Evolutionary conservation across 1,140 invertebrate genomes (phyloP).

Genomic region (Drosophila pseudoobscura): DNA sequence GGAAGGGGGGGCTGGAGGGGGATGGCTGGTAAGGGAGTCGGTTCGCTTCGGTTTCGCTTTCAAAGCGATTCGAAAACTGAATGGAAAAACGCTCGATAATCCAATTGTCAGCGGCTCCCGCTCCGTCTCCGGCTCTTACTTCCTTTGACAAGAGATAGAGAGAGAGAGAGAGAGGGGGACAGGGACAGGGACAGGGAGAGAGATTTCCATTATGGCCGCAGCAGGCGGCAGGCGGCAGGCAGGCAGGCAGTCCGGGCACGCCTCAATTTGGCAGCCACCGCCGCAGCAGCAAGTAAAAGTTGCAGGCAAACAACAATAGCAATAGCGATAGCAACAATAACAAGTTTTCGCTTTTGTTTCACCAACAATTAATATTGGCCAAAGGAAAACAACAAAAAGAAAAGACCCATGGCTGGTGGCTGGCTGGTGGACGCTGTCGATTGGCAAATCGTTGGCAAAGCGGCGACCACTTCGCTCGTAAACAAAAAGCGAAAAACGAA

Average conservation of each 20-base stretch:
- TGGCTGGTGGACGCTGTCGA: conserved; percentile 31
- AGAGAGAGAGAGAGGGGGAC: conserved; percentile 1
- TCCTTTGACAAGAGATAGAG: conserved; percentile 19
- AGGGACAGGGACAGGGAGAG: conserved; percentile 16
- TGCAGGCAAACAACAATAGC: conserved; percentile 60
- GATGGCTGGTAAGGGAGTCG: conserved; percentile 5
- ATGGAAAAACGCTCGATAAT: conserved; percentile 17
- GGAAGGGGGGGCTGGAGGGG: conserved; percentile 24
- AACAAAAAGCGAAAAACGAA: background rate
- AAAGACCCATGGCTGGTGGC: conserved; percentile 42
- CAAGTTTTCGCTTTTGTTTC: too few relatives aligned
- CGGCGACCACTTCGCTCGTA: conserved; percentile 11
- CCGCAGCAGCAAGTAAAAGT: conserved; percentile 63
- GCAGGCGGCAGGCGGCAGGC: conserved; percentile 38
- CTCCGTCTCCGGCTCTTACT: conserved; percentile 58
- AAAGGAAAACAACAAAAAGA: conserved; percentile 33
- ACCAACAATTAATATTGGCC: conserved; percentile 9
- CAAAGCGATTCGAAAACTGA: background rate
- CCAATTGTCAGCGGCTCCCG: conserved; percentile 6
- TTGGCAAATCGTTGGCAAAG: conserved; percentile 73
- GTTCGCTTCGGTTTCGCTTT: conserved; percentile 39
- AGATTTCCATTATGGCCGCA: conserved; percentile 68
- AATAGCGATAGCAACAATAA: conserved; percentile 60
- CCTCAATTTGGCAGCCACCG: conserved; percentile 60
- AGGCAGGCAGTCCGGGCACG: conserved; percentile 42